phyloP scores from a whole-genome alignment of 2,888 invertebrate genomes.

The Bimastos eiseni region DNA sequence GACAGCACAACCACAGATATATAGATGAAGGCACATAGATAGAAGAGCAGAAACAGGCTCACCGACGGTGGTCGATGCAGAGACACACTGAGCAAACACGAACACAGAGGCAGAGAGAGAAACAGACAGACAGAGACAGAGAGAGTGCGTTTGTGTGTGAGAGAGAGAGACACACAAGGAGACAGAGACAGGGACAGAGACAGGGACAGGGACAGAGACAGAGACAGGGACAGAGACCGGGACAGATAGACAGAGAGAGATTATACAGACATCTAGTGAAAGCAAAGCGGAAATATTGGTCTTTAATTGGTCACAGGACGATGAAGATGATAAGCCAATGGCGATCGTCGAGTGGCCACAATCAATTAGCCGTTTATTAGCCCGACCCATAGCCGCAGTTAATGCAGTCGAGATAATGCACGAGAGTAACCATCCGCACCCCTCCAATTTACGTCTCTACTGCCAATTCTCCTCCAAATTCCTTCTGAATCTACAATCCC shows the following conservation, averaged over 20 bases:
- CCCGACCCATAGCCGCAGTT: neutral
- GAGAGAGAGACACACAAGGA: neutral
- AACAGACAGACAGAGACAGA: neutral
- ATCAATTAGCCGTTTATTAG: neutral
- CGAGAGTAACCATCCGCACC: neutral
- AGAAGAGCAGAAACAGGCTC: neutral
- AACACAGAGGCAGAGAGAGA: neutral
- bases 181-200: neutral
- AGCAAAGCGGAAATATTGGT: no score
- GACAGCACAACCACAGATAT: neutral
- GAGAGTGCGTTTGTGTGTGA: neutral
- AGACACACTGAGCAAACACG: neutral
- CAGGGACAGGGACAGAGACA: neutral
- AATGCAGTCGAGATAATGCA: neutral
- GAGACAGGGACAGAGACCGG: no score
- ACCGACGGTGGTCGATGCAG: no score
- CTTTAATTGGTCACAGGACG: no score
- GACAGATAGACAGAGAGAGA: no score
- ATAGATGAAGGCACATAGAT: neutral
- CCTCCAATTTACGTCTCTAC: neutral
- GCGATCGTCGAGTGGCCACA: neutral
- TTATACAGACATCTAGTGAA: no score
- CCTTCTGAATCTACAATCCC: neutral
- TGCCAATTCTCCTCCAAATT: neutral
- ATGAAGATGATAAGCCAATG: neutral